Percentiles rank a stretch among this genome's conserved stretches.
Conservation (phyloP, 2,797 vertebrate species). For the Cottoperca gobio region DNA sequence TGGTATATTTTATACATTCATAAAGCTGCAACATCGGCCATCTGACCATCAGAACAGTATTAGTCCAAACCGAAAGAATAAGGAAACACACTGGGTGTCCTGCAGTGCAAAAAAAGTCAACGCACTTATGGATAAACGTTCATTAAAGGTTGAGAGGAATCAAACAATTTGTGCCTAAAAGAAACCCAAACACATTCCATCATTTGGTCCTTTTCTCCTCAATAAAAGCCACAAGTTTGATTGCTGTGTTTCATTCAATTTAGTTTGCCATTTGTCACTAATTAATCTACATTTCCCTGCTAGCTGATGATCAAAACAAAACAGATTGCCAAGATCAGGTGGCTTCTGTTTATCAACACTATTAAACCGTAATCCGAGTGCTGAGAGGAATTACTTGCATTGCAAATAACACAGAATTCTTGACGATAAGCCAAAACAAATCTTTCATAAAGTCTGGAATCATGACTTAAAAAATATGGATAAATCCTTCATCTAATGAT, state of each 20-base stretch:
- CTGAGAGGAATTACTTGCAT: conserved; percentile 27
- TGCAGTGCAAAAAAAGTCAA: not conserved
- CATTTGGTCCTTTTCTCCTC: conserved; percentile 38
- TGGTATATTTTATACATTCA: not conserved
- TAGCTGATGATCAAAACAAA: conserved; percentile 64
- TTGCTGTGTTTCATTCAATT: conserved; percentile 59
- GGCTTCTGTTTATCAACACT: conserved; percentile 58
- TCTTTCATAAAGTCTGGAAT: not conserved
- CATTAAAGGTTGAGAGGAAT: conserved; percentile 45
- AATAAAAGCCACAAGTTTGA: conserved; percentile 49
- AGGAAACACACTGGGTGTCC: conserved; percentile 29
- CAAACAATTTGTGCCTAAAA: conserved; percentile 52
- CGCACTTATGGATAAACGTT: conserved; percentile 40
- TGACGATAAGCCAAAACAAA: not conserved
- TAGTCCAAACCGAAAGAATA: conserved; percentile 19
- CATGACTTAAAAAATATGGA: conserved; percentile 1
- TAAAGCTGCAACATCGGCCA: not conserved
- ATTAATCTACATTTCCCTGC: conserved; percentile 69
- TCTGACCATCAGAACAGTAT: conserved; percentile 13
- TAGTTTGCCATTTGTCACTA: conserved; percentile 65
- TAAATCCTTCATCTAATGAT: conserved; percentile 1
- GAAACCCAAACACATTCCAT: conserved; percentile 44
- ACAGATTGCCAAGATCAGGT: conserved; percentile 63
- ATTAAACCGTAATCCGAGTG: conserved; percentile 34
- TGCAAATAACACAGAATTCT: conserved; percentile 17